Base-by-base conservation (phyloP, 2,888 invertebrate species). In the Coenonympha glycerion region DNA sequence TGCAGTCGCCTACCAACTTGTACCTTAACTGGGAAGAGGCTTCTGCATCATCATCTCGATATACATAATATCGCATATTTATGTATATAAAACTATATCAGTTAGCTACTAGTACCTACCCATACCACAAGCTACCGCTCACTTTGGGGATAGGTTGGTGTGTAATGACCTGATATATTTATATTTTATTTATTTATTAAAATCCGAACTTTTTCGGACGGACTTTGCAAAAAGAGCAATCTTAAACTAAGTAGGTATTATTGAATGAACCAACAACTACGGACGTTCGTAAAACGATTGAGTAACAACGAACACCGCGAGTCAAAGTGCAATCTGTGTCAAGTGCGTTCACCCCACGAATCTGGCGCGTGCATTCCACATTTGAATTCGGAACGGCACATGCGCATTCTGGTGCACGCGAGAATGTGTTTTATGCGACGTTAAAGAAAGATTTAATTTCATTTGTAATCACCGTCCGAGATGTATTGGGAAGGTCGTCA, bases 331-430 rank as follows among this genome's bases (percentile, higher is more conserved):
- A 79, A 68, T 68, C 62, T 66, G 53, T 73, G 77, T 72, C 71
- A 68, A 73, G 78, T 72, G 68, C 78, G 68, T 73, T 81, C 65
- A 84, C 79, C 84, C 70, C 71, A 59, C 66, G 68, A 77, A 76
- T 64, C 64, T 62, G 65, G 77, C 80, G 80, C 81, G 82, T 80
- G 79, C 68, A 70, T 48, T 55, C 47, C 52, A 33, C 40, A 22
- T 40, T 48, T 26, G 34, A 54, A 52, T 49, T 53, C 46, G 41
- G 26, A 62, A 60, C 52, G 55, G 30, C 44, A 37, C 41, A 63
- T 58, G 44, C 55, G 50, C 57, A 51, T 44, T 31, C 4, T 15
- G 6, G 19, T 49, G 21, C 28, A 54, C 47, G 48, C 19, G 33
- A 53, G 39, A 40, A 15, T 53, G 15, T 9, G 37, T 45, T 46